Conservation (phyloP, 2,888 invertebrate species). For the Caradrina clavipalpis region DNA sequence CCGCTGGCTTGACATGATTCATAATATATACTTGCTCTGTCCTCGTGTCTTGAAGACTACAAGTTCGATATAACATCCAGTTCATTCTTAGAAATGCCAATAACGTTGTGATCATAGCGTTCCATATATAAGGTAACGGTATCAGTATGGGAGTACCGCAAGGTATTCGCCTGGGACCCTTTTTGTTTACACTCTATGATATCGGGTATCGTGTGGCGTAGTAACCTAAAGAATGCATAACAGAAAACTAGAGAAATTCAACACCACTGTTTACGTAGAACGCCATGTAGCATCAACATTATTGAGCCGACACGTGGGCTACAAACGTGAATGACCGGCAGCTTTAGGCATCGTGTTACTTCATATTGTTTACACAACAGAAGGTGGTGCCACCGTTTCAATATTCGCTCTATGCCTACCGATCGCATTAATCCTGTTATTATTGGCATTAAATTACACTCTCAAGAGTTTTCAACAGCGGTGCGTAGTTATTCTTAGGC, state of each 20-base stretch:
- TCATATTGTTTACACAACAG: slow-evolving; percentile 55
- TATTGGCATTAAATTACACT: slow-evolving; percentile 58
- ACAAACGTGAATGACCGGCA: slow-evolving; percentile 66
- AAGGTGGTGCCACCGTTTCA: slow-evolving; percentile 47
- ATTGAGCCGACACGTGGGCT: slow-evolving; percentile 68
- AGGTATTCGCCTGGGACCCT: slow-evolving; percentile 77
- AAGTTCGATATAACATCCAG: slow-evolving; percentile 47
- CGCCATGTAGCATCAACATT: slow-evolving; percentile 61
- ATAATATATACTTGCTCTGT: slow-evolving; percentile 39
- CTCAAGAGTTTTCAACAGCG: slow-evolving; percentile 45
- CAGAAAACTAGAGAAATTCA: slow-evolving; percentile 74
- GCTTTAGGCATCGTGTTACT: slow-evolving; percentile 50
- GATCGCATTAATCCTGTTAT: slow-evolving; percentile 36
- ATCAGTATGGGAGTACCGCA: slow-evolving; percentile 73
- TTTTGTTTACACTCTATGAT: slow-evolving; percentile 67
- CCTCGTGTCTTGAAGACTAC: slow-evolving; percentile 46
- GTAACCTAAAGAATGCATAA: slow-evolving; percentile 64
- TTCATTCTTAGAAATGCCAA: slow-evolving; percentile 58
- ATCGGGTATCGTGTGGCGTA: slow-evolving; percentile 60
- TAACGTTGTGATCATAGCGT: slow-evolving; percentile 53
- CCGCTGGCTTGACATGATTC: slow-evolving; percentile 62
- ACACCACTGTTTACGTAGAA: slow-evolving; percentile 72
- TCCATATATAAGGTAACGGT: slow-evolving; percentile 63
- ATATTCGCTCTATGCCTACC: slow-evolving; percentile 40
- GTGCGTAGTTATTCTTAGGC: slow-evolving; percentile 40